phyloP scores from a whole-genome alignment of 2,888 invertebrate genomes.

The Calameuta pallipes region DNA sequence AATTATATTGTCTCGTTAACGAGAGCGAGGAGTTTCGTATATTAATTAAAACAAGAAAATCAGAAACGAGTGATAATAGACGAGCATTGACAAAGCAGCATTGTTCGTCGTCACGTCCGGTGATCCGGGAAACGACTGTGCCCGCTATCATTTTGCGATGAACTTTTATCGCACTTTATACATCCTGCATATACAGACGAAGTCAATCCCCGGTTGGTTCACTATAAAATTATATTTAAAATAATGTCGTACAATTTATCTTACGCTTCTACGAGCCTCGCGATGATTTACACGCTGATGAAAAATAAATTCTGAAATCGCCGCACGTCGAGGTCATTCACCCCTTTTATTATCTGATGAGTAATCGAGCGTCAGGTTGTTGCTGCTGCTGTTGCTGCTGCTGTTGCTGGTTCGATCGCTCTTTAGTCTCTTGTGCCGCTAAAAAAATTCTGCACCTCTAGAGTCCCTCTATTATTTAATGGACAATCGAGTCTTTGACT shows the following conservation, averaged over 20 bases:
- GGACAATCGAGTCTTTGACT: background rate
- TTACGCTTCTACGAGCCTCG: background rate
- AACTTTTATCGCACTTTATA: background rate
- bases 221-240: background rate
- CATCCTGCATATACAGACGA: background rate
- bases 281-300: constrained; percentile 57
- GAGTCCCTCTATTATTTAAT: background rate
- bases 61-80: background rate
- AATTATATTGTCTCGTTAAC: background rate
- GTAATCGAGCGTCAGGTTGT: constrained; percentile 27
- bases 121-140: background rate
- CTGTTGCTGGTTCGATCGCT: constrained; percentile 16
- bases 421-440: background rate
- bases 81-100: background rate
- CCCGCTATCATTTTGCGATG: constrained; percentile 33
- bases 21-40: background rate
- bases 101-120: background rate
- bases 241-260: background rate
- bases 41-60: background rate
- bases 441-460: background rate
- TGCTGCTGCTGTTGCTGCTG: constrained; percentile 20
- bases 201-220: background rate
- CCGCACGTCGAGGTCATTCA: background rate
- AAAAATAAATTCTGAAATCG: constrained; percentile 47
- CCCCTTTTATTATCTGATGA: constrained; percentile 22